Evolutionary conservation across 2,888 invertebrate species (phyloP), one percentile per base, ranked within the genome.

Genomic region (Branchellion lobata): DNA sequence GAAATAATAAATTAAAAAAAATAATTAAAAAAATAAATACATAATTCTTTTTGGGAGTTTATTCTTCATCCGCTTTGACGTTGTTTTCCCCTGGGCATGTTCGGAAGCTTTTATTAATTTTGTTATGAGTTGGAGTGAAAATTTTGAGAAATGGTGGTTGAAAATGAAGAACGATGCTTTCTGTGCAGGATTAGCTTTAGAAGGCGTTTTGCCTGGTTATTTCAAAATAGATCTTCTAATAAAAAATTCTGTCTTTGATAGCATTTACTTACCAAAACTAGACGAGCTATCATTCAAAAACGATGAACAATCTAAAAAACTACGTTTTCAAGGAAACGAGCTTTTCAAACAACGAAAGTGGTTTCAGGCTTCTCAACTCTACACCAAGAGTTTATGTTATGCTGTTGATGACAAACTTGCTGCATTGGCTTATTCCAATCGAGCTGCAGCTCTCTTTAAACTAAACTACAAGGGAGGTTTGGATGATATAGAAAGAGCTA

Each of bases 371-470:
- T 36, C n/a, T 18, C 21, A 31, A 34, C 3, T 31, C 11, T 76
- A 76, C 76, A 76, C 76, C 24, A 57, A 57, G 47, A 76, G 76
- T 76, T 21, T 53, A 14, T 57, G 33, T 27, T 76, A 57, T 29
- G 31, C 31, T 33, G 61, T 24, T 76, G 53, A n/a, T 57, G 18
- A 31, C 14, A 40, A 33, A 14, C 14, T 27, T 11, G 79, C 24
- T 47, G 14, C 86, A 1, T 80, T 86, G 40, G 86, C 85, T 11
- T 85, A 84, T 71, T 86, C 85, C 3, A 87, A 87, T 80, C 82
- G 87, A 72, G 87, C 87, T 1, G 87, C 86, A 34, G 86, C 85
- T 21, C 82, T 86, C n/a, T 85, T 84, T 69, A 85, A 86, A 80
- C 79, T 86, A 81, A 80, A 84, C 53, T 85, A 85, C 81, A 79